A percentile compares a stretch with the other conserved stretches of the same genome.
Conservation (phyloP, 2,888 invertebrate species). For the Eurytoma adleriae region DNA sequence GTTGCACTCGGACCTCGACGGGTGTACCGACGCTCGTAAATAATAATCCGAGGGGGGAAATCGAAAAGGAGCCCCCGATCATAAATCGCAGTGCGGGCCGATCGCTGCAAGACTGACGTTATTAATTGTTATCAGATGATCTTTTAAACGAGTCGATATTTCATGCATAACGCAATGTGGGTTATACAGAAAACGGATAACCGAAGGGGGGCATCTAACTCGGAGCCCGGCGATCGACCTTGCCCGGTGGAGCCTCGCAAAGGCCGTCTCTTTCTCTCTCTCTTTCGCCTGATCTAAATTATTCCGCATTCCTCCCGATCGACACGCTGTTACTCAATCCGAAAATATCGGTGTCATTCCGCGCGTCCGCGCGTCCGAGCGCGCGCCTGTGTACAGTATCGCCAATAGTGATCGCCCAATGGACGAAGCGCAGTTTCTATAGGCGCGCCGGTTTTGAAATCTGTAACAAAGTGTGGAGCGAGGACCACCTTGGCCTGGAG, state of each 20-base stretch:
- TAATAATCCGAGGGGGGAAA: constrained; percentile 10
- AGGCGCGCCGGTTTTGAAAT: constrained; percentile 27
- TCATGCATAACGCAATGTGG: constrained; percentile 31
- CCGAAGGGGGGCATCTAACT: neutral
- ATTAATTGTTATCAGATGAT: constrained; percentile 51
- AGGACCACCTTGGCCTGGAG: constrained; percentile 52
- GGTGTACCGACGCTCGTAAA: neutral
- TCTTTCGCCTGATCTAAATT: constrained; percentile 19
- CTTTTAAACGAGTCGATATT: constrained; percentile 40
- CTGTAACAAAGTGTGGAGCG: constrained; percentile 12
- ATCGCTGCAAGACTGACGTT: constrained; percentile 18
- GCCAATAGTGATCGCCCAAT: constrained; percentile 4
- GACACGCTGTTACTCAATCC: constrained; percentile 23
- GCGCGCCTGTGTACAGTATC: neutral
- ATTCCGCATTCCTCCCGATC: constrained; percentile 47
- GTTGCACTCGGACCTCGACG: too few relatives aligned
- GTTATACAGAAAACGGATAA: constrained; percentile 1
- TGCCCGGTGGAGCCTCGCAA: constrained; percentile 28
- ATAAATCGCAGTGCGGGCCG: constrained; percentile 25
- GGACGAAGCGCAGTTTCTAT: constrained; percentile 5
- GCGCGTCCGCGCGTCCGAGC: constrained; percentile 8
- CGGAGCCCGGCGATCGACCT: constrained; percentile 30
- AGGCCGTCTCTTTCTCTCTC: constrained; percentile 29
- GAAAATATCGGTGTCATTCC: constrained; percentile 33
- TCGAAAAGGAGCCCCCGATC: constrained; percentile 23